These are phyloP conservation scores for Drosophila siamana DNA, from an alignment of 2,888 invertebrate genomes.

Conservation along the genomic window DNA sequence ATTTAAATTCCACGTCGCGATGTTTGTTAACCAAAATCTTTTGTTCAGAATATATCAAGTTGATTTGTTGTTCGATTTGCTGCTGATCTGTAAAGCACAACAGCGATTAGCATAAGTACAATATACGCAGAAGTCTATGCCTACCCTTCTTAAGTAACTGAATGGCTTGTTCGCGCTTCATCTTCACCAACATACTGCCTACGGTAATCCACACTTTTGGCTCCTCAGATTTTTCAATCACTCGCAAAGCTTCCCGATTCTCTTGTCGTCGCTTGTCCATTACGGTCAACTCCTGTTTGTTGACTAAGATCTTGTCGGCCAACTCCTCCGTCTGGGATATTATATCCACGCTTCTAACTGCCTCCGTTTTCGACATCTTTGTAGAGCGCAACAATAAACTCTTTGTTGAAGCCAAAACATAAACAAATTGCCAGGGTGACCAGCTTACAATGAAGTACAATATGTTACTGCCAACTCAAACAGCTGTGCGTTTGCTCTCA, in stretches of 20 bases:
- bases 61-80: slow-evolving; percentile 83
- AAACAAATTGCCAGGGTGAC: slow-evolving; percentile 42
- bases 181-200: slow-evolving; percentile 84
- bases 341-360: slow-evolving; percentile 81
- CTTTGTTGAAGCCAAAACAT: slow-evolving; percentile 14
- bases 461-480: slow-evolving; percentile 14
- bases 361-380: slow-evolving; percentile 55
- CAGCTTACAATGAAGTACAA: slow-evolving; percentile 1
- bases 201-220: slow-evolving; percentile 84
- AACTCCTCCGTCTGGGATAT: slow-evolving; percentile 82
- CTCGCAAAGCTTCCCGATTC: slow-evolving; percentile 82
- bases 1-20: slow-evolving; percentile 83
- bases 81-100: slow-evolving; percentile 78
- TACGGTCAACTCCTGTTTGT: slow-evolving; percentile 83
- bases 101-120: neutral
- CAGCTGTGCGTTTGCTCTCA: slow-evolving; percentile 25
- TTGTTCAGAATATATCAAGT: slow-evolving; percentile 83
- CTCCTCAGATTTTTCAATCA: slow-evolving; percentile 77
- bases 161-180: slow-evolving; percentile 77
- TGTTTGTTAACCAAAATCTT: slow-evolving; percentile 84
- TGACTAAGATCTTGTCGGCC: slow-evolving; percentile 84
- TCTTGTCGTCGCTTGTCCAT: slow-evolving; percentile 84
- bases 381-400: neutral
- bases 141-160: slow-evolving; percentile 83
- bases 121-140: no score